Evolutionary conservation across 2,113 vertebrate species (phyloP).

Genomic region (Stictonetta naevosa): DNA sequence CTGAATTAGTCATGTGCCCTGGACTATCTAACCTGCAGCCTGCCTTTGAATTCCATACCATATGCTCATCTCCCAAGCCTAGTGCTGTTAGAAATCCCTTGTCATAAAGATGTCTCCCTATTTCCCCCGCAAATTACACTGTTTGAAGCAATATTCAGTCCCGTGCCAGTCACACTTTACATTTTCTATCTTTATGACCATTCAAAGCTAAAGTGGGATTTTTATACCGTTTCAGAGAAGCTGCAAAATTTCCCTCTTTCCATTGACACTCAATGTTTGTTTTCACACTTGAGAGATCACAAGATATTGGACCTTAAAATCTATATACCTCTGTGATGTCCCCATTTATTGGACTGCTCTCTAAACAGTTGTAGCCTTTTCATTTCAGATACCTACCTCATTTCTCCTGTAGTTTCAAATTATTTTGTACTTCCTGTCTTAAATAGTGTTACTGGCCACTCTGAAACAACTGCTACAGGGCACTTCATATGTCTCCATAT

Average conservation of each 20-base stretch:
- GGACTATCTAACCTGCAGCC: neutral
- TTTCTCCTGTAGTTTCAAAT: neutral
- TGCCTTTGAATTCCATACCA: slow-evolving; percentile 4
- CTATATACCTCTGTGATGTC: neutral
- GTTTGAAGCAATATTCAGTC: neutral
- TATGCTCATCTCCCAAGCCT: neutral
- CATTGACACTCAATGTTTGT: neutral
- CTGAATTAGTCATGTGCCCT: neutral
- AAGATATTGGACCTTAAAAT: neutral
- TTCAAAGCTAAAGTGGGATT: neutral
- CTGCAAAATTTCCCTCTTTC: neutral
- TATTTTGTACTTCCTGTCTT: neutral
- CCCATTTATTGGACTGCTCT: neutral
- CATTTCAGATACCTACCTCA: neutral
- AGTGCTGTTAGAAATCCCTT: neutral
- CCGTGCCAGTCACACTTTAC: neutral
- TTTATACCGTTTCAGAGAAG: neutral
- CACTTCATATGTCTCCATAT: accelerated
- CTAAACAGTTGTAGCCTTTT: neutral
- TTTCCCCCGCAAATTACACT: neutral
- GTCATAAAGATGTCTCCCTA: neutral
- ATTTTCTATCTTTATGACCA: neutral
- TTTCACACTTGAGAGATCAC: neutral
- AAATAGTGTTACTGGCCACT: neutral
- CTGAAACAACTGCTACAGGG: neutral